phyloP scores from a whole-genome alignment of 2,797 vertebrate species.

The Alca torda region DNA sequence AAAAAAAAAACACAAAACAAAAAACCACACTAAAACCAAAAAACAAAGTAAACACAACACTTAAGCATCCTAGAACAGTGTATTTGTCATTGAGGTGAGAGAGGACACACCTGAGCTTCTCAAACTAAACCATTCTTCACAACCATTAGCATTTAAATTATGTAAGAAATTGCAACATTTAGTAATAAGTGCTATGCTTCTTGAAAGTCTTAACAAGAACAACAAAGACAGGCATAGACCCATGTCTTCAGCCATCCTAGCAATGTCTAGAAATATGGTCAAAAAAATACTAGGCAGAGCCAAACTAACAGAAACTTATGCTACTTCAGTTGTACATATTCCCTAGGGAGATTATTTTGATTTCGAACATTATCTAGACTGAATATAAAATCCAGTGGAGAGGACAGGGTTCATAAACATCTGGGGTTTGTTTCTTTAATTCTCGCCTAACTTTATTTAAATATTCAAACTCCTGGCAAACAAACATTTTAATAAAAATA shows the following conservation, averaged over 20 bases:
- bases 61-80: not conserved
- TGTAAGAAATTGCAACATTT: not conserved
- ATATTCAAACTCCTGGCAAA: not conserved
- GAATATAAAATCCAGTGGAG: not conserved
- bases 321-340: not conserved
- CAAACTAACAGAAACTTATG: not conserved
- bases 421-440: not conserved
- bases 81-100: not conserved
- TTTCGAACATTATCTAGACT: not conserved
- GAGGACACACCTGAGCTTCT: not conserved
- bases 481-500: not conserved
- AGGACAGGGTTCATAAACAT: not conserved
- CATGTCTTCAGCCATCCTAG: not conserved
- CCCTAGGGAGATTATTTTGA: not conserved
- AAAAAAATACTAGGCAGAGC: not conserved
- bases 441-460: not conserved
- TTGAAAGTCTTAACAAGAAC: not conserved
- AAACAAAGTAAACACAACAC: not conserved
- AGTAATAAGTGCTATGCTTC: not conserved
- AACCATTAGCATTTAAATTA: not conserved
- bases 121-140: not conserved
- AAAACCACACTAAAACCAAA: not conserved
- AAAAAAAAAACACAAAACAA: not conserved
- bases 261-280: rapidly evolving
- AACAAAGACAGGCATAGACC: not conserved